Evolutionary conservation across 2,113 vertebrate species (phyloP), one percentile per base, ranked within the genome.

Genomic region (Numenius arquata): DNA sequence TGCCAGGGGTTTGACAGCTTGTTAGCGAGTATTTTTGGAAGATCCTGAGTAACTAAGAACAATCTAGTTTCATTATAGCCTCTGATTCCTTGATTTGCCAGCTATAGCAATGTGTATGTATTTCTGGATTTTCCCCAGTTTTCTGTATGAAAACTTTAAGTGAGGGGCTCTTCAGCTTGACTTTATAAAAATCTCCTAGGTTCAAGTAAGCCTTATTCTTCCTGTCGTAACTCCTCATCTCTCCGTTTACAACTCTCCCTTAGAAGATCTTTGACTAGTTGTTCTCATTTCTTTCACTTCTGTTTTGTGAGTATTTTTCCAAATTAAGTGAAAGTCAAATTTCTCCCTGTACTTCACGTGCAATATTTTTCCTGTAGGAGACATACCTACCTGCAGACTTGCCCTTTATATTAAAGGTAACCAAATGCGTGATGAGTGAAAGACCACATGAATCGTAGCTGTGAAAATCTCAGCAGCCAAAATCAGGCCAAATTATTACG

Each of bases 1-100:
- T 91, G 85, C 72, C 78, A 92, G 75, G 29, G 52, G 9, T 91
- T 65, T 90, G 80, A 95, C 84, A 89, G n/a, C 55, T 83, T 88
- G 38, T 88, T 95, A 92, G 62, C 34, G 70, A 50, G 58, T 87
- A 65, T 70, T 87, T 92, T 95, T 88, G 27, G 43, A 94, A 92
- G 53, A n/a, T 70, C 23, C 52, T 55, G 63, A 79, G 41, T 38
- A 72, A 70, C 38, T 55, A 52, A 81, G 56, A 81, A 78, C 14
- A 5, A 52, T 40, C 41, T 43, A 66, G 63, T 66, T 68, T 82
- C 26, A 43, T 43, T 56, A 68, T 14, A 73, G 34, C 17, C 27
- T 61, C 36, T 92, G 87, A 67, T 50, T 77, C 70, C 26, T 77
- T 81, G 32, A 59, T 79, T 23, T 84, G 48, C 43, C 61, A 94